These are phyloP conservation scores for Thomomys bottae DNA, from an alignment of 2,113 vertebrate genomes.

Conservation along the genomic window DNA sequence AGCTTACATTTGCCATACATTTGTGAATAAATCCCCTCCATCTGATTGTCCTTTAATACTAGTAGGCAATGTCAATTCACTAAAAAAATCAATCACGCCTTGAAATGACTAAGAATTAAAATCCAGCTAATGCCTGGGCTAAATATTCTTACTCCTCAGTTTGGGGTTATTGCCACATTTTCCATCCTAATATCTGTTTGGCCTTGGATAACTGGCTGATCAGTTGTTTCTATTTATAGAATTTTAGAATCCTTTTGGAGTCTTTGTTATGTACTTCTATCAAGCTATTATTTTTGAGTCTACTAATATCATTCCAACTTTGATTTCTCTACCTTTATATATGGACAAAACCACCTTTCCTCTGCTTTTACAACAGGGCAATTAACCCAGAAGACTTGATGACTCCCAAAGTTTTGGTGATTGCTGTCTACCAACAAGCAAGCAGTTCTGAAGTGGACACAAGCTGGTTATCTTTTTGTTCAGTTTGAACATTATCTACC, in stretches of 20 bases:
- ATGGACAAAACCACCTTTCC: not conserved
- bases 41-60: conserved; percentile 27
- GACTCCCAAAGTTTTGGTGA: not conserved
- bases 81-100: not conserved
- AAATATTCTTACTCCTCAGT: conserved; percentile 23
- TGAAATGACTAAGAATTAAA: not conserved
- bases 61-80: not conserved
- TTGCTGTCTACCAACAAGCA: not conserved
- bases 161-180: conserved; percentile 31
- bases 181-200: conserved; percentile 56
- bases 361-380: not conserved
- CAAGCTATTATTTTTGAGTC: not conserved
- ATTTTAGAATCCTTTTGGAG: conserved; percentile 52
- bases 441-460: not conserved
- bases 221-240: conserved; percentile 39
- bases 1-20: conserved; percentile 20
- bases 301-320: conserved; percentile 28
- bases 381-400: not conserved
- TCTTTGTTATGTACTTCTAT: not conserved
- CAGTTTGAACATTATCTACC: not conserved
- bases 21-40: not conserved
- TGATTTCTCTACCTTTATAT: conserved; percentile 24
- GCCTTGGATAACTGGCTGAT: not conserved
- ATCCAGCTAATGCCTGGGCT: not conserved
- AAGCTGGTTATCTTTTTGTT: not conserved